Evolutionary conservation across 30 jellyfish, hydroid and myxozoan species (phyloP).

Genomic region (Sanderia malayensis): DNA sequence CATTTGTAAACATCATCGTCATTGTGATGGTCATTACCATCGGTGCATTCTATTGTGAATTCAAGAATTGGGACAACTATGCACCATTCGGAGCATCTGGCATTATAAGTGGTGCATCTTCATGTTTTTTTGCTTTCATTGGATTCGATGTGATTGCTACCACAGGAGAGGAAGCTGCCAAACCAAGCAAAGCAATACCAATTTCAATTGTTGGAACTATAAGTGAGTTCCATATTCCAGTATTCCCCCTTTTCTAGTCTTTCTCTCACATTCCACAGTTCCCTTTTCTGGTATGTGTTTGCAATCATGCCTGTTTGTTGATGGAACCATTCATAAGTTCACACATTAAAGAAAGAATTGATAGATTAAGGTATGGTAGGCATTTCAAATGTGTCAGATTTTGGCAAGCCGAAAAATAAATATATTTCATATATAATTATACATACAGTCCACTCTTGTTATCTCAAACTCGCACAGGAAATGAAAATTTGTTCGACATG

Average conservation of each 20-base stretch:
- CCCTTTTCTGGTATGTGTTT: background rate
- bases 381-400: too few species aligned
- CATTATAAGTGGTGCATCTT: slow-evolving; percentile 83
- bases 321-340: too few species aligned
- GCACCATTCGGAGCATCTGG: slow-evolving; percentile 75
- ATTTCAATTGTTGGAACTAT: slow-evolving; percentile 68
- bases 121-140: slow-evolving; percentile 85
- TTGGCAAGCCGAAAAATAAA: too few species aligned
- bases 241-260: too few species aligned
- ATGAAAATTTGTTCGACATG: too few species aligned
- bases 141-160: slow-evolving; percentile 87
- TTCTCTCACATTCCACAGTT: background rate
- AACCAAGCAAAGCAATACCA: slow-evolving; percentile 84
- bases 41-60: slow-evolving; percentile 78
- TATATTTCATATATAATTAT: too few species aligned
- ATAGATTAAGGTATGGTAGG: too few species aligned
- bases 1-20: slow-evolving; percentile 59
- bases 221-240: slow-evolving; percentile 66
- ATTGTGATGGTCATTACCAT: slow-evolving; percentile 75
- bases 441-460: too few species aligned
- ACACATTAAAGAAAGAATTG: too few species aligned
- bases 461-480: too few species aligned
- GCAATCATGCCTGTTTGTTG: too few species aligned
- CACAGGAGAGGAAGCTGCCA: slow-evolving; percentile 80
- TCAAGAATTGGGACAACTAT: slow-evolving; percentile 49